A percentile compares a stretch with the other conserved stretches of the same genome.
phyloP scores from a whole-genome alignment of 2,113 vertebrate species.

The Alosa alosa region DNA sequence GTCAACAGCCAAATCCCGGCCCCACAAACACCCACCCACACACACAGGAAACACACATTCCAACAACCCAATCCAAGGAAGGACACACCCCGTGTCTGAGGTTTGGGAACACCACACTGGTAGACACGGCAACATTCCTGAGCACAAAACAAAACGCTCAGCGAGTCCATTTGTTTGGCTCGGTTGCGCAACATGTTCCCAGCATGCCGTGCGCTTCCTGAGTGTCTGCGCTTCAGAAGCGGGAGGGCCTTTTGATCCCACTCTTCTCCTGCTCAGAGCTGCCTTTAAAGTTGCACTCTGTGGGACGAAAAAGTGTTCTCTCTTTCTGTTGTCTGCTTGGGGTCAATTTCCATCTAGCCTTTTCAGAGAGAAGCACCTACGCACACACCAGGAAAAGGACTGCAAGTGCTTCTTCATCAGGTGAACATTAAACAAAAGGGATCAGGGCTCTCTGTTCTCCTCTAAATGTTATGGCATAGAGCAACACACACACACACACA shows the following conservation, averaged over 20 bases:
- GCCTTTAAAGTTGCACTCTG: not conserved
- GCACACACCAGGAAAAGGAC: not conserved
- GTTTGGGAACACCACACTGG: not conserved
- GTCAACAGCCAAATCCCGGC: not conserved
- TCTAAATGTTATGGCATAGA: too few relatives aligned
- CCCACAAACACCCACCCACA: not conserved
- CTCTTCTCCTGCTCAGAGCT: not conserved
- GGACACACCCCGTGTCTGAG: not conserved
- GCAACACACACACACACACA: too few relatives aligned
- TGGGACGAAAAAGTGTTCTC: not conserved
- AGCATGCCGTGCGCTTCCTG: not conserved
- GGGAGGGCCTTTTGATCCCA: not conserved
- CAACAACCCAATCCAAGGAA: not conserved
- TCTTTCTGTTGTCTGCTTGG: not conserved
- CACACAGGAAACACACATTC: not conserved
- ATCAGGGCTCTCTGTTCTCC: not conserved
- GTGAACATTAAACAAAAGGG: not conserved
- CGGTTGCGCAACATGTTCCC: slow-evolving; percentile 2
- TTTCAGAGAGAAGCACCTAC: not conserved
- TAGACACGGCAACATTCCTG: not conserved
- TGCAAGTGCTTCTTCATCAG: not conserved
- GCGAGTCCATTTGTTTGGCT: not conserved
- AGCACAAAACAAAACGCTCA: not conserved
- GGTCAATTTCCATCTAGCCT: not conserved
- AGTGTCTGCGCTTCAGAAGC: not conserved